phyloP scores from a whole-genome alignment of 1,140 invertebrate genomes.

The Calycopis cecrops region DNA sequence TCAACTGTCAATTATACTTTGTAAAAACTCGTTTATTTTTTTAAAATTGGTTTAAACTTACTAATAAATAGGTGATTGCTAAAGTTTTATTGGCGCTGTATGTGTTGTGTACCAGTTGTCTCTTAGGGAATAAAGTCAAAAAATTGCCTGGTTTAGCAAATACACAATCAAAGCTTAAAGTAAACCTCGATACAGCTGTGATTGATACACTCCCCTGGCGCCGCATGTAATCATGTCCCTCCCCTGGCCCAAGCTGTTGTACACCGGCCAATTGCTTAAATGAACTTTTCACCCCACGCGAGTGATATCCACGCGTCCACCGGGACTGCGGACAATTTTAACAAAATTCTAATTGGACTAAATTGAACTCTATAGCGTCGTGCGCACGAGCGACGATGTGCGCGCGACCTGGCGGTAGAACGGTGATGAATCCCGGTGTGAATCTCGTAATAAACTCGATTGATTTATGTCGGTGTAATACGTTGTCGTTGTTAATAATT shows the following conservation, averaged over 20 bases:
- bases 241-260: slow-evolving; percentile 8
- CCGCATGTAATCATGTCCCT: slow-evolving; percentile 7
- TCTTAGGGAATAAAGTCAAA: no score
- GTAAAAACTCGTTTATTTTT: no score
- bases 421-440: not conserved
- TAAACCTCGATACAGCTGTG: slow-evolving; percentile 9
- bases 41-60: no score
- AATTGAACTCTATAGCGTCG: slow-evolving; percentile 3
- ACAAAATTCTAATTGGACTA: not conserved
- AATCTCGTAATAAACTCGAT: slow-evolving; percentile 4
- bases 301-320: slow-evolving; percentile 13
- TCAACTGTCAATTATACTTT: no score
- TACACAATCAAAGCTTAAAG: not conserved
- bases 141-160: no score
- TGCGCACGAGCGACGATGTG: not conserved
- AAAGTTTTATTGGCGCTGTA: no score
- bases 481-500: no score
- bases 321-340: not conserved
- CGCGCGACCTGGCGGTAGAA: not conserved
- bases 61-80: no score
- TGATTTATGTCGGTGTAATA: slow-evolving; percentile 7
- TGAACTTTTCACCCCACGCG: slow-evolving; percentile 16
- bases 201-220: slow-evolving; percentile 16
- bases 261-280: slow-evolving; percentile 15
- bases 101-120: no score